phyloP scores from a whole-genome alignment of 2,113 vertebrate species.

The Acinonyx jubatus region DNA sequence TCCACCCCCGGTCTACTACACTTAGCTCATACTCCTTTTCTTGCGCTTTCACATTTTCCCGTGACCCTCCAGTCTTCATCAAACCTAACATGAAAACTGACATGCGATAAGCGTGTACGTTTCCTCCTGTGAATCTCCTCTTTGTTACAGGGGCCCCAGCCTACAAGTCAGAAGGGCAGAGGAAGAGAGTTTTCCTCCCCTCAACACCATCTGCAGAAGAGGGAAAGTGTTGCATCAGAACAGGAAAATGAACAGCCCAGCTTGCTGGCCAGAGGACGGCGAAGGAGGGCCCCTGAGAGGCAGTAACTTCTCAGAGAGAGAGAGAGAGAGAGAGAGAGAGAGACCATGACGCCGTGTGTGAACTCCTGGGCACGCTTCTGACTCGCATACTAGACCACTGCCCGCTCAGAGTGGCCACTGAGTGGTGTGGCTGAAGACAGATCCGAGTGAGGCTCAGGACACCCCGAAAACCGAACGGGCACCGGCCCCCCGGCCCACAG shows the following conservation, averaged over 20 bases:
- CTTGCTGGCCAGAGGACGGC: background rate
- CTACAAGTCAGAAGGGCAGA: background rate
- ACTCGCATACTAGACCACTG: background rate
- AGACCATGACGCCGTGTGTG: background rate
- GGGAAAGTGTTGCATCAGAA: background rate
- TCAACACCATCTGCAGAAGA: background rate
- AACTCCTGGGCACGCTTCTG: background rate
- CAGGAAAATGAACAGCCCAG: background rate
- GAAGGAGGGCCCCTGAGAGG: background rate
- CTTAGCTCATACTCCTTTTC: background rate
- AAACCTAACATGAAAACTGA: background rate
- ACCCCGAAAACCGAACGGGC: background rate
- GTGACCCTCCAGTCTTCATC: background rate
- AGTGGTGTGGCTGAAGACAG: background rate
- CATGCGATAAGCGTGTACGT: background rate
- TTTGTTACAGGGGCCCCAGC: background rate
- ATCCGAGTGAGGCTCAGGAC: background rate
- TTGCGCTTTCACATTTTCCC: background rate
- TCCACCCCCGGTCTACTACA: background rate
- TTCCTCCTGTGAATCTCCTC: conserved; percentile 2
- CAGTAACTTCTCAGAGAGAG: background rate
- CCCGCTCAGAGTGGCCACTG: background rate
- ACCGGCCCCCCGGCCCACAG: background rate
- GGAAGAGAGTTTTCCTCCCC: background rate
- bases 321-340: background rate